These are phyloP conservation scores for Ictidomys tridecemlineatus DNA, from an alignment of 2,113 vertebrate genomes.

Conservation along the genomic window DNA sequence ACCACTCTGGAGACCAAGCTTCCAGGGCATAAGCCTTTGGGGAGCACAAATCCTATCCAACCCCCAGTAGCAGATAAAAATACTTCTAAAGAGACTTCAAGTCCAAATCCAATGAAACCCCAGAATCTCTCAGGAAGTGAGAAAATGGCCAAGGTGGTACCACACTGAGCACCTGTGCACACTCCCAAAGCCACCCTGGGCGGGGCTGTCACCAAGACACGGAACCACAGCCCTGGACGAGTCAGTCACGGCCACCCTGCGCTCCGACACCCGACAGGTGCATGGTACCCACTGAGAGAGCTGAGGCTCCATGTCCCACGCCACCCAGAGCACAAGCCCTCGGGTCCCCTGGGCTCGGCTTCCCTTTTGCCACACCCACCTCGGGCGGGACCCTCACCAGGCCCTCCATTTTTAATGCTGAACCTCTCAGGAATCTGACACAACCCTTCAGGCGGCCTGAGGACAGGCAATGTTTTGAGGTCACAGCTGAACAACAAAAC, in stretches of 20 bases:
- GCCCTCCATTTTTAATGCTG: background rate
- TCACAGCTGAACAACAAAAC: background rate
- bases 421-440: too few relatives aligned
- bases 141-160: background rate
- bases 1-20: background rate
- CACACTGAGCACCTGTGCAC: background rate
- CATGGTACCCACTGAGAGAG: accelerated
- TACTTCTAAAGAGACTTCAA: background rate
- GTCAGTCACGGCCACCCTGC: background rate
- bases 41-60: background rate
- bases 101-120: background rate
- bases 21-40: background rate
- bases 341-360: background rate
- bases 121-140: background rate
- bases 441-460: background rate
- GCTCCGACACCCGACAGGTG: accelerated
- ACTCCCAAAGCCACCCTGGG: background rate
- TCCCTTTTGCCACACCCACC: accelerated
- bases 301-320: background rate
- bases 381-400: background rate
- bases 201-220: background rate
- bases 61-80: background rate
- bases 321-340: accelerated
- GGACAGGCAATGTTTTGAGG: background rate
- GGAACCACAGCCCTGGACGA: background rate